Evolutionary conservation across 2,888 invertebrate species (phyloP).

Genomic region (Laspeyria flexula): DNA sequence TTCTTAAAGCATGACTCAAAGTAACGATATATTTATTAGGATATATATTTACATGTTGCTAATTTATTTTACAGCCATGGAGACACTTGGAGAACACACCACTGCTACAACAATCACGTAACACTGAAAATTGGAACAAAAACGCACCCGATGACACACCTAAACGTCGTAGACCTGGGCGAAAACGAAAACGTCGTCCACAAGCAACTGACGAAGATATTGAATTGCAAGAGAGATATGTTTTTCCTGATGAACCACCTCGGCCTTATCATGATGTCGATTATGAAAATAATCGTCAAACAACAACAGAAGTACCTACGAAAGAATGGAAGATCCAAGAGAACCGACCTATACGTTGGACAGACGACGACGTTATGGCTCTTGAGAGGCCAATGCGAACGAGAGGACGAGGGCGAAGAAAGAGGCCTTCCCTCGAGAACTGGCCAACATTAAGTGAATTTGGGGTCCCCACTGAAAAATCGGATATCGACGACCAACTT

Average conservation of each 20-base stretch:
- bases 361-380: constrained; percentile 69
- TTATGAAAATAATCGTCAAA: constrained; percentile 42
- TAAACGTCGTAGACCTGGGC: constrained; percentile 76
- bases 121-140: constrained; percentile 63
- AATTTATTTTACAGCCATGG: constrained; percentile 78
- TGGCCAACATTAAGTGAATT: constrained; percentile 64
- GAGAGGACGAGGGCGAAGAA: constrained; percentile 67
- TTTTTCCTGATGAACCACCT: constrained; percentile 52
- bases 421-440: constrained; percentile 56
- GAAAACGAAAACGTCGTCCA: constrained; percentile 88
- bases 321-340: constrained; percentile 69
- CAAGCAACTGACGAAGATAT: constrained; percentile 59
- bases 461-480: no score
- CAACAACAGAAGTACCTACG: constrained; percentile 57
- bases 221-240: constrained; percentile 52
- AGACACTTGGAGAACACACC: constrained; percentile 71
- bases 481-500: no score
- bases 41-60: no score
- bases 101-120: constrained; percentile 49
- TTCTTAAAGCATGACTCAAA: no score
- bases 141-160: constrained; percentile 62
- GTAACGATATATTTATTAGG: no score
- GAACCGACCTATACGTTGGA: constrained; percentile 63
- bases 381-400: constrained; percentile 63
- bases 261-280: constrained; percentile 54